Evolutionary conservation across 2,113 vertebrate genomes (phyloP).

Genomic region (Tenebrosternarchus preto): DNA sequence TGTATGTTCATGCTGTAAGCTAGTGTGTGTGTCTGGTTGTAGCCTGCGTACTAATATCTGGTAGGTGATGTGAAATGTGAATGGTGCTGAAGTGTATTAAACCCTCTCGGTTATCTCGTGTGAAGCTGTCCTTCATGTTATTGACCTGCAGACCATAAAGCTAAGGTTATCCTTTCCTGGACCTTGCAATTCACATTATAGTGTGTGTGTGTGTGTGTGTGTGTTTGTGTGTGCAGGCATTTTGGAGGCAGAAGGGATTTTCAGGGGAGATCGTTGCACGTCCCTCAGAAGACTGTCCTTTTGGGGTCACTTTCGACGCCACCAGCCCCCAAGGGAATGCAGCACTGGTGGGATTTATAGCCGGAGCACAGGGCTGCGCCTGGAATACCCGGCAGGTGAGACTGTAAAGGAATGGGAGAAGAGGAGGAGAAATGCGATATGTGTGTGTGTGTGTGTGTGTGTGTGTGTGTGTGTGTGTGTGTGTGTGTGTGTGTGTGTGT

Average conservation of each 20-base stretch:
- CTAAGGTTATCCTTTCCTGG: too few relatives aligned
- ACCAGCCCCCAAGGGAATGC: conserved; percentile 67
- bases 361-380: conserved; percentile 59
- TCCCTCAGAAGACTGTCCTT: conserved; percentile 61
- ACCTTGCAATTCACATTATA: too few relatives aligned
- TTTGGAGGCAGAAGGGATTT: conserved; percentile 73
- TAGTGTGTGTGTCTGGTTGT: too few relatives aligned
- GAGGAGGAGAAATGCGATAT: conserved; percentile 20
- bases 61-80: too few relatives aligned
- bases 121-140: too few relatives aligned
- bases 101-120: too few relatives aligned
- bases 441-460: not conserved
- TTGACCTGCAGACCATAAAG: too few relatives aligned
- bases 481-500: not conserved
- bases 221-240: conserved; percentile 60
- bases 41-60: too few relatives aligned
- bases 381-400: conserved; percentile 71
- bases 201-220: too few relatives aligned
- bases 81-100: too few relatives aligned
- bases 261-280: conserved; percentile 71
- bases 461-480: not conserved
- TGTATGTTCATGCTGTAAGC: too few relatives aligned
- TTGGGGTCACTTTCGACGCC: conserved; percentile 73
- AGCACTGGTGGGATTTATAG: conserved; percentile 74
- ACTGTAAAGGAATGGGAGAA: conserved; percentile 3